Evolutionary conservation across 1,140 invertebrate species (phyloP), one percentile per base, ranked within the genome.

Genomic region (Drosophila fuyamai): DNA sequence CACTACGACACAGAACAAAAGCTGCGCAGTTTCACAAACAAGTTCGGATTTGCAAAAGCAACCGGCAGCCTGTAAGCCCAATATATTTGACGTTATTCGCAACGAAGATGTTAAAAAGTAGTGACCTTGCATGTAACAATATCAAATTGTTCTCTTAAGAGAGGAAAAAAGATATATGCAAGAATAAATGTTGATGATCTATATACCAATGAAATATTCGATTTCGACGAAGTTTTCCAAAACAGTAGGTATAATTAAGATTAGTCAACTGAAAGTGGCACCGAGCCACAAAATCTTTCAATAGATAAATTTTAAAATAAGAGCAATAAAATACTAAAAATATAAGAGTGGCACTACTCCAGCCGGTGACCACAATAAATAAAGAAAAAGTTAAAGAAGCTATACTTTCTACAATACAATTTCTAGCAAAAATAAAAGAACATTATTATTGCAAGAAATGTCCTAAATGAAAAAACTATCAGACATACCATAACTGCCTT

Each of bases 331-430:
- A 55, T 55, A 55, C 13, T 27, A 41, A 41, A 6, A 36, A 40
- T 38, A 23, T 27, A 23, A 23, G 35, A 55, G 35, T 55, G 27
- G 38, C 53, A 16, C 23, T 41, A 41, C 13, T 41, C 36, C 9
- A 27, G 53, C 13, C 18, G 53, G 36, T 40, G 18, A 55, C 38
- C 38, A 55, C 44, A 50, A 50, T 57, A 35, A 57, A 44, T 43
- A 5, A 12, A 16, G n/a, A 23, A 23, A 12, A 57, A 43, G 2
- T n/a, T n/a, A 43, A 27, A 43, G 7, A 41, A 56, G 36, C 18
- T 23, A 41, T 41, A 41, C 23, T 23, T 2, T 23, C 23, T 23
- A 23, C 23, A 23, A 18, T 55, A 32, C 54, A 41, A 14, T 13
- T 29, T 4, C 18, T 47, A 13, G 44, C 44, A 2, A 47, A 47